Percentiles rank a stretch among this genome's conserved stretches.
Evolutionary conservation across 2,113 vertebrate genomes (phyloP).

Genomic region (Bothrops jararaca): DNA sequence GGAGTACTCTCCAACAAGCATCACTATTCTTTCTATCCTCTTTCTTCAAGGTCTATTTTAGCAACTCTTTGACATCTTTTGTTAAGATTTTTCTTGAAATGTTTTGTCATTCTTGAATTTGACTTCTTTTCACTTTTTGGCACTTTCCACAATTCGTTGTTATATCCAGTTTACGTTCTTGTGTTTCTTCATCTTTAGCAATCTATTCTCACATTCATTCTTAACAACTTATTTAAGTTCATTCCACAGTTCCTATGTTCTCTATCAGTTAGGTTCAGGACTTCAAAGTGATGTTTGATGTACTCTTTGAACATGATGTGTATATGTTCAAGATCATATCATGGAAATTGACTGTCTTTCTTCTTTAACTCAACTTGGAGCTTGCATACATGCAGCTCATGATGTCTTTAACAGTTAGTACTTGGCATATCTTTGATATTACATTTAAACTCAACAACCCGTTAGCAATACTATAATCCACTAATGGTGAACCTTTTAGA

Average conservation of each 20-base stretch:
- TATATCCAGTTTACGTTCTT: not conserved
- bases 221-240: not conserved
- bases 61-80: not conserved
- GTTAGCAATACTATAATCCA: not conserved
- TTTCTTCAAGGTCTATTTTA: not conserved
- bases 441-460: not conserved
- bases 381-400: not conserved
- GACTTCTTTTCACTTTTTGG: not conserved
- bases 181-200: not conserved
- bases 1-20: not conserved
- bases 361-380: not conserved
- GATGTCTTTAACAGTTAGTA: not conserved
- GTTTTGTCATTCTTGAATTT: not conserved
- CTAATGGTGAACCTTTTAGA: no score
- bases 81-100: not conserved
- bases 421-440: not conserved
- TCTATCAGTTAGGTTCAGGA: not conserved
- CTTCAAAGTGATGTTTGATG: not conserved
- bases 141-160: not conserved
- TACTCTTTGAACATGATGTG: not conserved
- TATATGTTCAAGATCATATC: not conserved
- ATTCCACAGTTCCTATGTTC: not conserved
- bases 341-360: not conserved
- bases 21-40: not conserved
- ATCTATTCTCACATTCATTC: not conserved